Base-by-base conservation (phyloP, 2,113 vertebrate species). In the Osmerus eperlanus region DNA sequence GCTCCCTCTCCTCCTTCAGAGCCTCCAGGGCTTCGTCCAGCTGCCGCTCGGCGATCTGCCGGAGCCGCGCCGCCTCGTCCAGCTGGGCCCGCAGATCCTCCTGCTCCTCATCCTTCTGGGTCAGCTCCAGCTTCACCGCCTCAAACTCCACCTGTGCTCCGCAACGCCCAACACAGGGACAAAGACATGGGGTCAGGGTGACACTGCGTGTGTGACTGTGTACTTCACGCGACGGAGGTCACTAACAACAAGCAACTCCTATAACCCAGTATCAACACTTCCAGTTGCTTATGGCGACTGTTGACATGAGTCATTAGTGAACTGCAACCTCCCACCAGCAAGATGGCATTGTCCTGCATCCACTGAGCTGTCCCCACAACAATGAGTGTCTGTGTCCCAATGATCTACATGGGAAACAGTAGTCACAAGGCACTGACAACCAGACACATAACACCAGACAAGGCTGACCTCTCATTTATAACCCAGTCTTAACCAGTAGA, bases 21-120 rank as follows among this genome's bases (percentile, higher is more conserved):
- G 92, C 86, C 82, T 94, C 92, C 64, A 95, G 84, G 18, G 92
- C 92, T 85, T 95, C 94, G 32, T 95, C 93, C 81, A 94, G 88
- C 78, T 94, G 93, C 47, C 80, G 82, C 81, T 94, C 94, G 0
- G 91, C 85, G 1, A 94, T 93, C 77, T 93, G 91, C 62, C 84
- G 87, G 70, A 94, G 82, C 62, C 88, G 86, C 0, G 77, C 89
- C 0, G 90, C 87, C 85, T 94, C 94, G 1, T 93, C 92, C 77
- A 93, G 65, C 80, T 93, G 92, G 4, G 73, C 86, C 15, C 90
- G 87, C 62, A 91, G 82, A 60, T 92, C 78, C 1, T 91, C 91
- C 70, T 90, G 88, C 72, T 93, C 93, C 75, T 95, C 94, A 1
- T 92, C 92, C 81, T 91, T 92, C 60, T 92, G 89, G 54, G 85